These are phyloP conservation scores for Tetramorium bicarinatum DNA, from an alignment of 2,888 invertebrate species.

Conservation along the genomic window DNA sequence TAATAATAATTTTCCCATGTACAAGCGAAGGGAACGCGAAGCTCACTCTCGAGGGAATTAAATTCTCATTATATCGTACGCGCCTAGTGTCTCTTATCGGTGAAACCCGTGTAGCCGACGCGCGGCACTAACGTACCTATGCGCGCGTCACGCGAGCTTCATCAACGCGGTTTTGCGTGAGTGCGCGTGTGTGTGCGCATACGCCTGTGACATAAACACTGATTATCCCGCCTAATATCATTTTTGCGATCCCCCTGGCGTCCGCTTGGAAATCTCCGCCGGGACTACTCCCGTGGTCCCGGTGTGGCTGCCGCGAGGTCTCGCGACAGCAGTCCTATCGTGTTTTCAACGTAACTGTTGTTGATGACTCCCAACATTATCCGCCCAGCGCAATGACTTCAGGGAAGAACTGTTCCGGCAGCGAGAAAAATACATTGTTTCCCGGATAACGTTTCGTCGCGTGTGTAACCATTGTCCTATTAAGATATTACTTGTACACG, in stretches of 20 bases:
- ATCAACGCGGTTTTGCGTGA: constrained; percentile 36
- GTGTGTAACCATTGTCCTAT: constrained; percentile 57
- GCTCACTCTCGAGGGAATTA: constrained; percentile 27
- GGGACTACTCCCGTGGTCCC: background rate
- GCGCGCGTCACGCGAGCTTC: constrained; percentile 39
- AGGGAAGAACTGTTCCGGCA: constrained; percentile 51
- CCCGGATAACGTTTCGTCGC: constrained; percentile 54
- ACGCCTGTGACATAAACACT: constrained; percentile 38
- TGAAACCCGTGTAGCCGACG: background rate
- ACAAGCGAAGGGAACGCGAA: background rate
- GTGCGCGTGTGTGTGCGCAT: background rate
- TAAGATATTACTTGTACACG: constrained; percentile 56
- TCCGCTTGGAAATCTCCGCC: background rate
- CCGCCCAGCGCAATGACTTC: constrained; percentile 41
- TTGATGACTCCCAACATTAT: constrained; percentile 52
- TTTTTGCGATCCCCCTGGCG: constrained; percentile 30
- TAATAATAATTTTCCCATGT: constrained; percentile 9
- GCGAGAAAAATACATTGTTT: constrained; percentile 54
- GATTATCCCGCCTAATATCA: constrained; percentile 43
- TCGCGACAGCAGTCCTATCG: constrained; percentile 20
- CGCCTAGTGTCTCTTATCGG: constrained; percentile 39
- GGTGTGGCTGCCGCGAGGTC: background rate
- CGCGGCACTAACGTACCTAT: background rate
- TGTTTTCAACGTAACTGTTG: constrained; percentile 44
- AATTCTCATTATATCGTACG: constrained; percentile 50